Base-by-base conservation (phyloP, 2,113 vertebrate genomes). In the Chunga burmeisteri region DNA sequence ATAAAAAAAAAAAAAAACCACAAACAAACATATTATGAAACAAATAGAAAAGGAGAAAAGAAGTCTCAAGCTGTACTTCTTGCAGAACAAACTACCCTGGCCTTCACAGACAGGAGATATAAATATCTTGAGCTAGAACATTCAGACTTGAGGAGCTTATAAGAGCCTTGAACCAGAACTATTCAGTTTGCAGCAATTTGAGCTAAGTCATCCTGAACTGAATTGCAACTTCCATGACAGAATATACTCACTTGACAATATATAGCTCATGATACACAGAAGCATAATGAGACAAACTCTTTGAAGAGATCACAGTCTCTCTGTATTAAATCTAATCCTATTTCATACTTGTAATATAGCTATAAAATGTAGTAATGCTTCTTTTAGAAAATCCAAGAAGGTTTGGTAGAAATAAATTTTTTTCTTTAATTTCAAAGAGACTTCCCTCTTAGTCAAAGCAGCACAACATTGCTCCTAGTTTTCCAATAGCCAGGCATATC, bases 141-240 rank as follows among this genome's bases (percentile, higher is more conserved):
- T 79, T 86, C 53, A 87, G 74, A 47, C 32, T 81, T 58, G 18
- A 95, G 66, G n/a, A 91, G 68, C 68, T 96, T 87, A 44, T 49
- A 91, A 91, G 91, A 95, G 81, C 74, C 81, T 86, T 86, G 86
- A 95, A 94, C 77, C 66, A 91, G 77, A 89, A 81, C 83, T 81
- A 65, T 58, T 89, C 66, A 11, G 32, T 95, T 73, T 59, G 81
- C 47, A 92, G 81, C 66, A 85, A 73, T 73, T 49, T 77, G 42
- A 93, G 70, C 62, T 67, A 81, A 95, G 87, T 80, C 81, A 94
- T 74, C 86, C 84, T 73, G 84, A 94, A 84, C 82, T 53, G 68
- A 84, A 77, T 78, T 44, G 82, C 52, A 94, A 86, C 46, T 92
- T 88, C 49, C n/a, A 9, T 3, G 13, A 74, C 53, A 88, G 36